These are phyloP conservation scores for Leucozona laternaria DNA, from an alignment of 2,888 invertebrate species.

Conservation along the genomic window DNA sequence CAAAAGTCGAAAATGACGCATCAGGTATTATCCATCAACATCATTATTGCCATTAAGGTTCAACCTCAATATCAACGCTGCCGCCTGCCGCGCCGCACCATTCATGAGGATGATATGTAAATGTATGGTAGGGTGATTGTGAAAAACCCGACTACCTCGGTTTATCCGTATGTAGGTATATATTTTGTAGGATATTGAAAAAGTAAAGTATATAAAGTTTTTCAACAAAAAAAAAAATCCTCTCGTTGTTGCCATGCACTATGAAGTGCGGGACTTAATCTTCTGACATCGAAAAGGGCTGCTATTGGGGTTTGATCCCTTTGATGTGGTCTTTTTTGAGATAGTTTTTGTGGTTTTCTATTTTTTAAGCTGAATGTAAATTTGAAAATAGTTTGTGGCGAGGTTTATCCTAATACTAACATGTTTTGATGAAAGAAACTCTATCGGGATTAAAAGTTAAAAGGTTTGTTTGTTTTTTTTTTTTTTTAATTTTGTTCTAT, in stretches of 20 bases:
- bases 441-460: not conserved
- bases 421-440: not conserved
- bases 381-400: constrained; percentile 48
- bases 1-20: constrained; percentile 43
- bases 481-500: not conserved
- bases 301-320: constrained; percentile 35
- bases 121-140: constrained; percentile 26
- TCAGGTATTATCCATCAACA: constrained; percentile 46
- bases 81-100: not conserved
- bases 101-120: constrained; percentile 42
- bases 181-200: constrained; percentile 42
- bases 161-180: not conserved
- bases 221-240: constrained; percentile 37
- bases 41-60: constrained; percentile 40
- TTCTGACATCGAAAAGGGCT: constrained; percentile 23
- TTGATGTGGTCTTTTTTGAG: constrained; percentile 56
- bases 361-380: constrained; percentile 20
- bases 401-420: constrained; percentile 4
- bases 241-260: constrained; percentile 36
- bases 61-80: constrained; percentile 28
- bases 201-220: constrained; percentile 25
- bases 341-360: constrained; percentile 29
- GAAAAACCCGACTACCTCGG: not conserved
- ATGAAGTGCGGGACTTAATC: constrained; percentile 14
- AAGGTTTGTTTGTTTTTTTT: not conserved